phyloP scores from a whole-genome alignment of 37 sponge, comb jelly and placozoan genomes.

The Chondrosia reniformis region DNA sequence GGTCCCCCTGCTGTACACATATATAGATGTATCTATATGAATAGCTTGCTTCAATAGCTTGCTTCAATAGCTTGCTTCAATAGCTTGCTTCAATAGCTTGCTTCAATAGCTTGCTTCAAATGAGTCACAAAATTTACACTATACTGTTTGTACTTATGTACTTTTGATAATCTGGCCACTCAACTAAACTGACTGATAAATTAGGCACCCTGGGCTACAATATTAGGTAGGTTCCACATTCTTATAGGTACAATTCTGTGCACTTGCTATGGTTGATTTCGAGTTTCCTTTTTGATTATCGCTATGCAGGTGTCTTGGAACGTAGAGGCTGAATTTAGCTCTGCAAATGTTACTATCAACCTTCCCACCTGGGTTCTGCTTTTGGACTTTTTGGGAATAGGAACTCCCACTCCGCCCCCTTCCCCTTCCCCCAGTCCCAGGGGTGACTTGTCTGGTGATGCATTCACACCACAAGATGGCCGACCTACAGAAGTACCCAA shows the following conservation, averaged over 20 bases:
- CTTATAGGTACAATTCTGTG: no score
- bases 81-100: no score
- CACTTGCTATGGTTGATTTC: neutral
- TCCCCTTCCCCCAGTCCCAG: slow-evolving; percentile 34
- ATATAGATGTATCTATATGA: no score
- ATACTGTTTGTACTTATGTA: no score
- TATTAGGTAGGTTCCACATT: no score
- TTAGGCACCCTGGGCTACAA: neutral
- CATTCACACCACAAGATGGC: neutral
- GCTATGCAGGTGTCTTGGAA: slow-evolving; percentile 26
- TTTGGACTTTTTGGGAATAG: slow-evolving; percentile 91
- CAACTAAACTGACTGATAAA: no score
- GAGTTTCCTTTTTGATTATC: neutral
- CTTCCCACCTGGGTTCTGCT: slow-evolving; percentile 95
- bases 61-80: no score
- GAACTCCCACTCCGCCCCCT: slow-evolving; percentile 71
- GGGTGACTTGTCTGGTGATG: neutral
- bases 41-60: no score
- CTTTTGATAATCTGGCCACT: no score
- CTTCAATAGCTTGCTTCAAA: no score
- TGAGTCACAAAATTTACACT: no score
- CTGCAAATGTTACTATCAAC: slow-evolving; percentile 80
- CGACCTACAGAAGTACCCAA: neutral
- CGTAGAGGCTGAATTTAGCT: slow-evolving; percentile 82
- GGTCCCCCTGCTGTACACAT: no score